Evolutionary conservation across 2,113 vertebrate species (phyloP).

Genomic region (Semnornis frantzii): DNA sequence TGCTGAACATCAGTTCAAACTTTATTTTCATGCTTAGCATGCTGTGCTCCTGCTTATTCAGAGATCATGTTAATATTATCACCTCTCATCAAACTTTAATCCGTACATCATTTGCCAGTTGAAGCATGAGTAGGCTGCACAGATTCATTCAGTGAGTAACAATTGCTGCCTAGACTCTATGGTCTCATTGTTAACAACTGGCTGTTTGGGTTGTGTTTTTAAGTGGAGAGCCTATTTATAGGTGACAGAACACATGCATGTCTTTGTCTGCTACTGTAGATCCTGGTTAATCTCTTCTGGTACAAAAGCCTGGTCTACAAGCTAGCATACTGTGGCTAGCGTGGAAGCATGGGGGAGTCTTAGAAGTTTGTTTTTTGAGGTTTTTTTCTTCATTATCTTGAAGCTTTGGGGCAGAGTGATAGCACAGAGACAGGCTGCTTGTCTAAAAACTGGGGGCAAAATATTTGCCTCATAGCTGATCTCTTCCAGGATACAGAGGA

Average conservation of each 20-base stretch:
- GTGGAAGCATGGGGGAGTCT: neutral
- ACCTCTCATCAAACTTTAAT: slow-evolving; percentile 41
- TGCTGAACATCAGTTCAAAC: neutral
- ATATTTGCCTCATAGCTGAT: neutral
- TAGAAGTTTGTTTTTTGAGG: neutral
- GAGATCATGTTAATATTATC: slow-evolving; percentile 28
- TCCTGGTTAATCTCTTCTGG: neutral
- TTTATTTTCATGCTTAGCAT: neutral
- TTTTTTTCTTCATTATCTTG: neutral
- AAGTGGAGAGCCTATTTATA: slow-evolving; percentile 45
- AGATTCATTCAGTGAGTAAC: slow-evolving; percentile 15
- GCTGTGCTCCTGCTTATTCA: neutral
- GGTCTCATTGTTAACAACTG: slow-evolving; percentile 21
- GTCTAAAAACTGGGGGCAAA: neutral
- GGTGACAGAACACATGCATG: neutral
- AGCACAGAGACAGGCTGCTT: neutral
- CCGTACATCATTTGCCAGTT: slow-evolving; percentile 3
- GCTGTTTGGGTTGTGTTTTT: neutral
- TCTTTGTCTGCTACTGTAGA: slow-evolving; percentile 25
- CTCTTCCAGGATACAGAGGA: neutral
- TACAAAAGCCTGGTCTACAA: neutral
- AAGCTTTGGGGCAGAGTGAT: neutral
- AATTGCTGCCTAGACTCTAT: neutral
- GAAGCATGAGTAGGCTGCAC: neutral
- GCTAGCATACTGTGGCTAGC: neutral